Conservation (phyloP, 2,888 invertebrate genomes). For the Ctenicera cuprea region DNA sequence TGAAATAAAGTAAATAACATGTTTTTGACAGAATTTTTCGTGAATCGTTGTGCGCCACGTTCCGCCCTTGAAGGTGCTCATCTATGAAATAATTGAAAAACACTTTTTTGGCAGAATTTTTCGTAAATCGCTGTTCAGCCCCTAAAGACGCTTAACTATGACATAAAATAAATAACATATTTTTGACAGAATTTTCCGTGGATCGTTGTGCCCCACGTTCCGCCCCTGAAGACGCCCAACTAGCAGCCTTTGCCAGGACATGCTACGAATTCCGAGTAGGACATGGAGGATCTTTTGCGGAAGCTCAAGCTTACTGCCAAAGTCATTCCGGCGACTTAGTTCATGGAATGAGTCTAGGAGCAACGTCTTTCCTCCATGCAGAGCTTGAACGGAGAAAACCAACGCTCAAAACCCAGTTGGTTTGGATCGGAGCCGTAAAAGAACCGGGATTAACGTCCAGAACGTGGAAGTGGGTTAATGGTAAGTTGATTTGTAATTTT, state of each 20-base stretch:
- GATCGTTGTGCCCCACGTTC: slow-evolving; percentile 87
- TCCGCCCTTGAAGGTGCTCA: no score
- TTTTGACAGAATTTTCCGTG: slow-evolving; percentile 91
- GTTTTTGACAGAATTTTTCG: no score
- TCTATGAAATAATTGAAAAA: no score
- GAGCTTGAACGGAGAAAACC: slow-evolving; percentile 88
- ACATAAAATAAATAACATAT: no score
- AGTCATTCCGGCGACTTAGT: slow-evolving; percentile 79
- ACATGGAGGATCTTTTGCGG: slow-evolving; percentile 88
- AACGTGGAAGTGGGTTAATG: slow-evolving; percentile 94
- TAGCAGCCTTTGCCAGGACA: slow-evolving; percentile 88
- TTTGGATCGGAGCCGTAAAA: slow-evolving; percentile 94
- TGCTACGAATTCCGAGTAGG: slow-evolving; percentile 93
- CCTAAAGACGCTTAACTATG: no score
- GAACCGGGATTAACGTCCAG: slow-evolving; percentile 88
- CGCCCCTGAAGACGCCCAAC: slow-evolving; percentile 85
- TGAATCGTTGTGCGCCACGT: no score
- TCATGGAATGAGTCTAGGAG: slow-evolving; percentile 76
- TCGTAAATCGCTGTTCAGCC: no score
- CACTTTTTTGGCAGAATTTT: no score
- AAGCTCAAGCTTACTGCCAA: slow-evolving; percentile 86
- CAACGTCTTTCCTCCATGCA: slow-evolving; percentile 82
- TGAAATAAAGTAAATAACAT: no score
- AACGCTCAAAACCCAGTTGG: slow-evolving; percentile 87
- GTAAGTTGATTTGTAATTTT: slow-evolving; percentile 73